phyloP scores from a whole-genome alignment of 1,140 invertebrate species.

The Conopomorpha cramerella region DNA sequence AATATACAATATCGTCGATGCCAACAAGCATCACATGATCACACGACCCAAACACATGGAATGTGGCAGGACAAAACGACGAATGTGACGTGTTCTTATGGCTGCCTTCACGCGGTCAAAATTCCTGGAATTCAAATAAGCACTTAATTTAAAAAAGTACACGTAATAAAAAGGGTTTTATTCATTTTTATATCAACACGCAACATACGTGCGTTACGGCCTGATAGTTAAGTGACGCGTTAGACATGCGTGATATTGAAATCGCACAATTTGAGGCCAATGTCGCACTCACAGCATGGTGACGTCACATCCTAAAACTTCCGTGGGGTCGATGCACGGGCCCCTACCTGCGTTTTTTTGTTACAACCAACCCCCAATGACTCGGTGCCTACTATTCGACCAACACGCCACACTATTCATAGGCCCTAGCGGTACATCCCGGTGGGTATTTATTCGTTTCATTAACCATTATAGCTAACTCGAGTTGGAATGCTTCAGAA shows the following conservation, averaged over 20 bases:
- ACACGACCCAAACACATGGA: too few relatives aligned
- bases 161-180: too few relatives aligned
- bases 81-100: background rate
- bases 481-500: too few relatives aligned
- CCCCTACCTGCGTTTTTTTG: conserved; percentile 55
- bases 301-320: conserved; percentile 37
- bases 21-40: too few relatives aligned
- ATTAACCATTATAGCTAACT: too few relatives aligned
- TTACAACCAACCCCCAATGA: conserved; percentile 26
- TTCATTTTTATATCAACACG: background rate
- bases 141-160: too few relatives aligned
- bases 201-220: background rate
- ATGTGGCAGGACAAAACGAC: background rate
- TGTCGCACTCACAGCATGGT: conserved; percentile 18
- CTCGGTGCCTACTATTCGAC: conserved; percentile 18
- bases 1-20: conserved; percentile 25
- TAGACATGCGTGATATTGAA: conserved; percentile 18
- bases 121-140: too few relatives aligned
- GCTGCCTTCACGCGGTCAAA: background rate
- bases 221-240: conserved; percentile 1
- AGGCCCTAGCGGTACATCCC: too few relatives aligned
- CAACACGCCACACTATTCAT: background rate
- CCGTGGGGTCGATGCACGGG: conserved; percentile 44
- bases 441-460: too few relatives aligned
- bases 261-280: conserved; percentile 11